Evolutionary conservation across 2,888 invertebrate species (phyloP).

Genomic region (Watsonalla binaria): DNA sequence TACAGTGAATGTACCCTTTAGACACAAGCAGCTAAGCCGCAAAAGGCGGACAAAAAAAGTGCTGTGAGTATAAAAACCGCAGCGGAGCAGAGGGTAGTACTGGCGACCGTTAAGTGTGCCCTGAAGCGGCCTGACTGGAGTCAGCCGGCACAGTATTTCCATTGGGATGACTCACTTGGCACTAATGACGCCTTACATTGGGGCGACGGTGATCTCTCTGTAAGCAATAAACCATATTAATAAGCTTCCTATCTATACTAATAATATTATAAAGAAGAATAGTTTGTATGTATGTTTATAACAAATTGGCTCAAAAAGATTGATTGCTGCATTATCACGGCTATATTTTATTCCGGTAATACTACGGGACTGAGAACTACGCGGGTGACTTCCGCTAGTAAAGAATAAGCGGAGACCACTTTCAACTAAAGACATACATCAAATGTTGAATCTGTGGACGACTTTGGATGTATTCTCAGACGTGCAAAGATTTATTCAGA

Average conservation of each 20-base stretch:
- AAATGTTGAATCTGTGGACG: too few species aligned
- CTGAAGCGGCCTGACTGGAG: constrained; percentile 74
- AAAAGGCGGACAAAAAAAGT: constrained; percentile 50
- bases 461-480: too few species aligned
- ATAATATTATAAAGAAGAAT: too few species aligned
- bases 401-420: too few species aligned
- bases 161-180: constrained; percentile 75
- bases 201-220: constrained; percentile 66
- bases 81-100: constrained; percentile 45
- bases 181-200: constrained; percentile 61
- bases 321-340: too few species aligned
- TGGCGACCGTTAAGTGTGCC: constrained; percentile 70
- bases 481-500: too few species aligned
- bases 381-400: too few species aligned
- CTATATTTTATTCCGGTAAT: too few species aligned
- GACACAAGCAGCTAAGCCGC: constrained; percentile 32
- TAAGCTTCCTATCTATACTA: constrained; percentile 1
- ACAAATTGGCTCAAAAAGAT: too few species aligned
- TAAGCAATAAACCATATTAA: constrained; percentile 21
- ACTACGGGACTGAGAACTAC: too few species aligned
- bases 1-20: constrained; percentile 7
- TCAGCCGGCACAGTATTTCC: constrained; percentile 72
- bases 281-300: too few species aligned
- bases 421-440: too few species aligned
- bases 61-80: constrained; percentile 21